Evolutionary conservation across 2,113 vertebrate species (phyloP).

Genomic region (Ochotona princeps): DNA sequence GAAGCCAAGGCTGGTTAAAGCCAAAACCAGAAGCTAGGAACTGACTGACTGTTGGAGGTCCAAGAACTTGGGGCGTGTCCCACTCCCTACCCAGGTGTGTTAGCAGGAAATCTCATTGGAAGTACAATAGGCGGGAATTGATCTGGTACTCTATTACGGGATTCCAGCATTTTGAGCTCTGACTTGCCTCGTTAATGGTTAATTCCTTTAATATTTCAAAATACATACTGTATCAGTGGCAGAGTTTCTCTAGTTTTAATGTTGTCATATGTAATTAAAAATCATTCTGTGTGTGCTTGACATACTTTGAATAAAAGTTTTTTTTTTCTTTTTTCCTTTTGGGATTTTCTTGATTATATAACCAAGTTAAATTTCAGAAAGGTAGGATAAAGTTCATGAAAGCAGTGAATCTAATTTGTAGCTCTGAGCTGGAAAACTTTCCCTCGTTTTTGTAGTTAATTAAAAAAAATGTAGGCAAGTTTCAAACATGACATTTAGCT

Average conservation of each 20-base stretch:
- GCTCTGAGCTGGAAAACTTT: not conserved
- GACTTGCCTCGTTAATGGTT: not conserved
- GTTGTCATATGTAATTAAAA: slow-evolving; percentile 11
- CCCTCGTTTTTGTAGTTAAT: not conserved
- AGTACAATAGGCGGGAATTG: no score
- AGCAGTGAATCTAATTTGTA: slow-evolving; percentile 32
- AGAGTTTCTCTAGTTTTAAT: slow-evolving; percentile 49
- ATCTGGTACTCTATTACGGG: no score
- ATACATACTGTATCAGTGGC: not conserved
- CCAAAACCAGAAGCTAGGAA: no score
- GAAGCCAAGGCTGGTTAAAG: no score
- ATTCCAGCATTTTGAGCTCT: no score
- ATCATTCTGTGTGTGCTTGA: slow-evolving; percentile 15
- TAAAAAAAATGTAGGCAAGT: slow-evolving; percentile 23
- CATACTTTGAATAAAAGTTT: not conserved
- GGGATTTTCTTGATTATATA: not conserved
- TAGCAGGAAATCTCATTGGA: no score
- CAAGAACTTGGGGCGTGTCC: no score
- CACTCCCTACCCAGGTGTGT: no score
- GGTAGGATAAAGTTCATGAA: slow-evolving; percentile 21
- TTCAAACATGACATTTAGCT: not conserved
- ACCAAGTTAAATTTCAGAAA: slow-evolving; percentile 58
- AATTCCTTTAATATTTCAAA: slow-evolving; percentile 47
- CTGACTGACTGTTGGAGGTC: no score
- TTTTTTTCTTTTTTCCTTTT: slow-evolving; percentile 14